Conservation (phyloP, 2,888 invertebrate genomes). For the Sceliomorpha sp. region DNA sequence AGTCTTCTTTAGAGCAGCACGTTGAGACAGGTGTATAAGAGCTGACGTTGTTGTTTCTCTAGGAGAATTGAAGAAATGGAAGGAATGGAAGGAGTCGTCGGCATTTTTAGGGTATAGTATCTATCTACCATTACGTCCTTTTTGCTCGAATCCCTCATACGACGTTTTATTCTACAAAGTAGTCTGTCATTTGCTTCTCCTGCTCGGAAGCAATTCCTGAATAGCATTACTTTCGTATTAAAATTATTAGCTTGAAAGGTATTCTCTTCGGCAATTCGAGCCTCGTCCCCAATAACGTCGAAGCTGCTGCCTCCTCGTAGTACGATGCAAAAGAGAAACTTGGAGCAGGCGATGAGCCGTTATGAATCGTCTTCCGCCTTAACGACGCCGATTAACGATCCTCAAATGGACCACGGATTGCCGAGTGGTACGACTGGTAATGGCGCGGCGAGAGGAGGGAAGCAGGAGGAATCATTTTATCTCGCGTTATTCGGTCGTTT, state of each 20-base stretch:
- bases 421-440: slow-evolving; percentile 51
- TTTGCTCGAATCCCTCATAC: no score
- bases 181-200: no score
- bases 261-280: no score
- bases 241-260: no score
- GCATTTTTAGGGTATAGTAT: no score
- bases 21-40: slow-evolving; percentile 43
- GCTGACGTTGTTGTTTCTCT: slow-evolving; percentile 6
- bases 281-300: slow-evolving; percentile 3
- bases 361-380: slow-evolving; percentile 48
- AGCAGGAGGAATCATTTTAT: slow-evolving; percentile 49
- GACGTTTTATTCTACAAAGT: no score
- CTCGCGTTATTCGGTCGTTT: slow-evolving; percentile 54
- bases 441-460: slow-evolving; percentile 41
- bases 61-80: no score
- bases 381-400: slow-evolving; percentile 52
- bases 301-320: slow-evolving; percentile 10
- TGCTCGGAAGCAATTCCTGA: no score
- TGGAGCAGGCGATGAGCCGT: slow-evolving; percentile 23
- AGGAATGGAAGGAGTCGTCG: no score
- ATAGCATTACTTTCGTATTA: no score
- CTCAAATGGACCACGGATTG: slow-evolving; percentile 48
- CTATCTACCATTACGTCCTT: no score
- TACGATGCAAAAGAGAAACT: slow-evolving; percentile 41
- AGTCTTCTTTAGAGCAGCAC: slow-evolving; percentile 23